Evolutionary conservation across 2,797 vertebrate genomes (phyloP).

Genomic region (Rhinichthys osculus): DNA sequence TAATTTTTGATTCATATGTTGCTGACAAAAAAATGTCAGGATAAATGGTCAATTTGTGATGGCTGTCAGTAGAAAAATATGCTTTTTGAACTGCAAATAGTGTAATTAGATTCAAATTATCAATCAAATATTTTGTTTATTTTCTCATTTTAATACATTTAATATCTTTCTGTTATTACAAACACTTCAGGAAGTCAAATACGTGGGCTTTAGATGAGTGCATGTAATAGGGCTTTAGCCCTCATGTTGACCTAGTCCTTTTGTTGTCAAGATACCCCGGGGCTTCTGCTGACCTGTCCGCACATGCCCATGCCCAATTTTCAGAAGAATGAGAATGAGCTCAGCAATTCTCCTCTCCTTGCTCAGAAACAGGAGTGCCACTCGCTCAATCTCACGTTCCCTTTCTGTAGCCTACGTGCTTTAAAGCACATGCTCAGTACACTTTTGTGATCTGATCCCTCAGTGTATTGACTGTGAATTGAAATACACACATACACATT

Average conservation of each 20-base stretch:
- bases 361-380: conserved; percentile 27
- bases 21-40: neutral
- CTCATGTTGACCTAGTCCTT: conserved; percentile 7
- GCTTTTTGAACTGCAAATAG: neutral
- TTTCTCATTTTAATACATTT: neutral
- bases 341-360: conserved; percentile 41
- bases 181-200: neutral
- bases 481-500: conserved; percentile 64
- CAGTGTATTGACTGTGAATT: conserved; percentile 71
- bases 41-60: neutral
- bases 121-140: neutral
- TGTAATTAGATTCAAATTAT: neutral
- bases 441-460: conserved; percentile 69
- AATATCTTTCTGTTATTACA: neutral
- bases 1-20: neutral
- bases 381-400: conserved; percentile 54
- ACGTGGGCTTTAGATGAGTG: neutral
- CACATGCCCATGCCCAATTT: neutral
- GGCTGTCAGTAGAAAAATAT: too few relatives aligned
- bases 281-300: conserved; percentile 1
- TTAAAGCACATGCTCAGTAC: conserved; percentile 74
- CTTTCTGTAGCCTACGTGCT: conserved; percentile 73
- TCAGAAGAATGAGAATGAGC: conserved; percentile 40
- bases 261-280: neutral
- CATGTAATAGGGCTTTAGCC: neutral